Percentiles rank a stretch among this genome's conserved stretches.
Conservation (phyloP, 2,113 vertebrate species). For the Lophura nycthemera region DNA sequence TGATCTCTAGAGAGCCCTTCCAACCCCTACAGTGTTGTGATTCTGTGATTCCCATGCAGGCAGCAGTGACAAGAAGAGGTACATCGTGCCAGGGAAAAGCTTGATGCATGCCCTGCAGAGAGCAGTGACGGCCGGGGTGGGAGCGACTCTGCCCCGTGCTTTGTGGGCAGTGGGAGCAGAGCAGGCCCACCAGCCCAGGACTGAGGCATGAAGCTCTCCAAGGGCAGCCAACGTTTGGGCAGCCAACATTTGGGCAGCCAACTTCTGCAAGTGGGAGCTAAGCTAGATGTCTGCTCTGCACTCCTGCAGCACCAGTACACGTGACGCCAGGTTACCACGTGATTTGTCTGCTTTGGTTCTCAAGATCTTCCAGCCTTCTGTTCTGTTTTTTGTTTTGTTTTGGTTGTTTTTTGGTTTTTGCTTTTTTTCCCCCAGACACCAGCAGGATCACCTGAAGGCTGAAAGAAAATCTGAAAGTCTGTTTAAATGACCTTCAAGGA, state of each 20-base stretch:
- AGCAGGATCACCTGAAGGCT: background rate
- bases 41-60: background rate
- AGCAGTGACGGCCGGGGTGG: fast-evolving
- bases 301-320: background rate
- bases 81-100: background rate
- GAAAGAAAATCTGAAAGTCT: constrained; percentile 36
- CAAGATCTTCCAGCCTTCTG: background rate
- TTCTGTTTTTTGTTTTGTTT: background rate
- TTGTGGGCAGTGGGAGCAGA: no score
- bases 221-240: background rate
- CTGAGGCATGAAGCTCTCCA: no score
- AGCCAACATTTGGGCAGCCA: background rate
- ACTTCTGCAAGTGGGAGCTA: fast-evolving
- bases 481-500: constrained; percentile 32
- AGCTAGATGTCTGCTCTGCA: fast-evolving
- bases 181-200: background rate
- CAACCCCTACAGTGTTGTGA: no score
- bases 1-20: no score
- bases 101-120: fast-evolving
- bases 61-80: fast-evolving
- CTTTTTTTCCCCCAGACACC: background rate
- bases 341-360: background rate
- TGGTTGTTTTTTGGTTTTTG: background rate
- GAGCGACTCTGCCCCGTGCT: fast-evolving
- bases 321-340: fast-evolving